Evolutionary conservation across 2,797 vertebrate species (phyloP).

Genomic region (Anguilla marmorata): DNA sequence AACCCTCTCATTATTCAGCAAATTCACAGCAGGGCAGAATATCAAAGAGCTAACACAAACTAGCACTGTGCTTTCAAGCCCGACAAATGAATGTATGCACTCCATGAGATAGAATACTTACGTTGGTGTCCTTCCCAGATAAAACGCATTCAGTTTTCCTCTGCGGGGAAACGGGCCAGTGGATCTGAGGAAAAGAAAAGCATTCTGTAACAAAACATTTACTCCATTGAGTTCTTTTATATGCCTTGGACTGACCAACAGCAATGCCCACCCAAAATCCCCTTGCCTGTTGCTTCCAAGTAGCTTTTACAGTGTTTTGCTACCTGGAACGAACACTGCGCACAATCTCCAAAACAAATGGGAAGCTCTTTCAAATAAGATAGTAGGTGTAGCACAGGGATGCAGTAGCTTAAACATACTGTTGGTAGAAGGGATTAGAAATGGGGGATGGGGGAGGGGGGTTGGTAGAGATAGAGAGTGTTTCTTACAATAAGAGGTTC

Average conservation of each 20-base stretch:
- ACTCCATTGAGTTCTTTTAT: constrained; percentile 28
- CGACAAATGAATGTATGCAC: neutral
- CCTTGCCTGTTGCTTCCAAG: neutral
- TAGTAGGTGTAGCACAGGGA: neutral
- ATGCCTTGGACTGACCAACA: constrained; percentile 4
- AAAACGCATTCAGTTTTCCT: constrained; percentile 94
- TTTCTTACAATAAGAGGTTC: constrained; percentile 93
- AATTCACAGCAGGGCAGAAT: constrained; percentile 10
- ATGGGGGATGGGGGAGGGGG: neutral
- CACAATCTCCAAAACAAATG: neutral
- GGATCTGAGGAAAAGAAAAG: constrained; percentile 77
- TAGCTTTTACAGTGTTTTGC: constrained; percentile 1
- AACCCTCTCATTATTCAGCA: neutral
- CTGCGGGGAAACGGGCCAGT: constrained; percentile 91
- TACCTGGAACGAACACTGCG: neutral
- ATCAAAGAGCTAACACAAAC: constrained; percentile 9
- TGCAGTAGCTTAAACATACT: neutral
- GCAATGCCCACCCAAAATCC: constrained; percentile 19
- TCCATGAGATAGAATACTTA: constrained; percentile 66
- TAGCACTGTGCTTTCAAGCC: constrained; percentile 9
- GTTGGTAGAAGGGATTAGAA: neutral
- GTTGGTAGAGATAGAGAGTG: neutral
- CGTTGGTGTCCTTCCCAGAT: constrained; percentile 94
- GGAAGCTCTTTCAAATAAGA: neutral
- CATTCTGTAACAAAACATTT: constrained; percentile 25